phyloP scores from a whole-genome alignment of 1,140 invertebrate genomes.

The Batillaria attramentaria region DNA sequence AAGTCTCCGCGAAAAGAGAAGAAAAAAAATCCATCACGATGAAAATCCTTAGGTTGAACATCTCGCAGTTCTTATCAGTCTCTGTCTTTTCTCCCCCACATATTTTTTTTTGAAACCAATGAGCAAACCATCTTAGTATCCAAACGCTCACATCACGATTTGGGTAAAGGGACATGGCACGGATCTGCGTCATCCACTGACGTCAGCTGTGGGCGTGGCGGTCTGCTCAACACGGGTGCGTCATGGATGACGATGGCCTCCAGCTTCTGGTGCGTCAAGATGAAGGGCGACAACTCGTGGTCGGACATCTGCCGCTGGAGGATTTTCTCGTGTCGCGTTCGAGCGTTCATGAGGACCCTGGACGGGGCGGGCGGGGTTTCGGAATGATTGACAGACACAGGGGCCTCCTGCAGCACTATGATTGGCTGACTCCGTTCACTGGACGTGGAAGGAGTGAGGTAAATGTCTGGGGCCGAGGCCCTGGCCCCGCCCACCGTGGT shows the following conservation, averaged over 20 bases:
- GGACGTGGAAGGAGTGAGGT: slow-evolving; percentile 1
- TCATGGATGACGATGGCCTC: slow-evolving; percentile 65
- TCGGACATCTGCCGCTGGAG: slow-evolving; percentile 56
- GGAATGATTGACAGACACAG: slow-evolving; percentile 44
- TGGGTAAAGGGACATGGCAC: background rate
- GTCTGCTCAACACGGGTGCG: slow-evolving; percentile 33
- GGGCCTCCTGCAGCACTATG: slow-evolving; percentile 59
- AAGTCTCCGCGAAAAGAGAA: too few species aligned
- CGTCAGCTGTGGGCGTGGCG: background rate
- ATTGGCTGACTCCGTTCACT: slow-evolving; percentile 44
- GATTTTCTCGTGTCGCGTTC: slow-evolving; percentile 57
- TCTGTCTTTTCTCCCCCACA: too few species aligned
- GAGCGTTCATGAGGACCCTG: slow-evolving; percentile 48
- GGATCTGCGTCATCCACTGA: background rate
- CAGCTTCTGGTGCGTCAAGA: slow-evolving; percentile 54
- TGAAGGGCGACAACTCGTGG: slow-evolving; percentile 60
- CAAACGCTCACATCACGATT: slow-evolving; percentile 15
- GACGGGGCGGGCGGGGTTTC: slow-evolving; percentile 34
- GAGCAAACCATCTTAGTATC: too few species aligned
- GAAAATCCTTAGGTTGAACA: too few species aligned
- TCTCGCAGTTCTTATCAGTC: too few species aligned
- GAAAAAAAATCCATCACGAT: too few species aligned
- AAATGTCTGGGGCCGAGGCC: background rate
- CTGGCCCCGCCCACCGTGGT: background rate
- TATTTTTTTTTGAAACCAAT: too few species aligned